These are phyloP conservation scores for Pygoscelis antarcticus DNA, from an alignment of 2,113 vertebrate genomes.

Conservation along the genomic window DNA sequence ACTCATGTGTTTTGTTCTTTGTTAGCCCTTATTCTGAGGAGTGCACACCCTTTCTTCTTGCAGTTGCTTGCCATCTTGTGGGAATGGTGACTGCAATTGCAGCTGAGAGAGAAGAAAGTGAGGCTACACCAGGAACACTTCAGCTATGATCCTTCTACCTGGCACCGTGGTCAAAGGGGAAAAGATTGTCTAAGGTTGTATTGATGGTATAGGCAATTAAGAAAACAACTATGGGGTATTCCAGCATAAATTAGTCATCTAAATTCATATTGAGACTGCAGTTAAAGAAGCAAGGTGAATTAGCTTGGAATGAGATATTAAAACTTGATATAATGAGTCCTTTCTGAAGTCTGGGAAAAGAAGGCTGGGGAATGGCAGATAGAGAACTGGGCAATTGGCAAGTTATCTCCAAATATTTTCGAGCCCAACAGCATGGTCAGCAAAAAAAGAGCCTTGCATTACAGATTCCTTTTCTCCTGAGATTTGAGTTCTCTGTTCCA, in stretches of 20 bases:
- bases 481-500: not conserved
- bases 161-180: not conserved
- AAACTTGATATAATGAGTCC: not conserved
- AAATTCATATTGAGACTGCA: conserved; percentile 29
- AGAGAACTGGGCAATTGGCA: not conserved
- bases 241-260: not conserved
- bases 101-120: not conserved
- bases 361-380: not conserved
- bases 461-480: not conserved
- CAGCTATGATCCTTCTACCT: not conserved
- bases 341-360: not conserved
- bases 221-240: not conserved
- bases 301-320: not conserved
- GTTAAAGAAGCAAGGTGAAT: conserved; percentile 44
- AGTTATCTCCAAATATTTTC: not conserved
- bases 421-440: not conserved
- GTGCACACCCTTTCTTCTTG: not conserved
- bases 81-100: not conserved
- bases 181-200: not conserved
- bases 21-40: not conserved
- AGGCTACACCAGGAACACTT: not conserved
- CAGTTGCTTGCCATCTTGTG: not conserved
- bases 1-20: not conserved
- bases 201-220: not conserved
- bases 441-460: not conserved